Base-by-base conservation (phyloP, 2,113 vertebrate genomes). In the Pionites leucogaster region DNA sequence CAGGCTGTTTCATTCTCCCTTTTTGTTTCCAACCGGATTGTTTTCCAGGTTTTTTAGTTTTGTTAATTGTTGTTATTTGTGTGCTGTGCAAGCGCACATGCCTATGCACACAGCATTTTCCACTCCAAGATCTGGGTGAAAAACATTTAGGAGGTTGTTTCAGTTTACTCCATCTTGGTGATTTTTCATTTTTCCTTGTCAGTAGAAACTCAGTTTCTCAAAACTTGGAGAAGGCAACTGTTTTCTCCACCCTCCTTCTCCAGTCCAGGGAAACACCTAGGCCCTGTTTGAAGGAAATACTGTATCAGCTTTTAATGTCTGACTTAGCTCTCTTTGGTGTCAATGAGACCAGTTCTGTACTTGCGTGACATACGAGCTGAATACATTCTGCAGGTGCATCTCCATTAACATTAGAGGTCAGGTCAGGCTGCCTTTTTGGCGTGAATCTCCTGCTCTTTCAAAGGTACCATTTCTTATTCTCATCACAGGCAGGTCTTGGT, bases 11-110 rank as follows among this genome's bases (percentile, higher is more conserved):
- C 33, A 3, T 68, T 87, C 74, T 79, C 71, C 41, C 12, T 31
- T 82, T 89, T 91, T 82, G 74, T 82, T 96, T 90, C 84, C 83
- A 82, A 87, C 17, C 78, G 75, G 57, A 69, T 87, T 9, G 10
- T 91, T 91, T 92, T 53, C 81, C 44, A 49, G 6, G 0, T 3
- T 31, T 64, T 83, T 63, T 25, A 9, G 27, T 79, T 87, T 31
- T 63, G 50, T 71, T 87, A 10, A 18, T 79, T 42, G 65, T 78
- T 81, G 44, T 80, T 87, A 33, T 79, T 29, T 55, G 70, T 63
- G 77, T 59, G 7, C 31, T 75, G 22, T 67, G 25, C 31, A 15
- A 16, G 64, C 20, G 6, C 37, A 17, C 3, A 2, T 46, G 23
- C 81, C 16, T 44, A 19, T 24, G 70, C 44, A n/a, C 44, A 4